A percentile compares a stretch with the other conserved stretches of the same genome.
phyloP scores from a whole-genome alignment of 2,888 invertebrate genomes.

The Silvanus unidentatus region DNA sequence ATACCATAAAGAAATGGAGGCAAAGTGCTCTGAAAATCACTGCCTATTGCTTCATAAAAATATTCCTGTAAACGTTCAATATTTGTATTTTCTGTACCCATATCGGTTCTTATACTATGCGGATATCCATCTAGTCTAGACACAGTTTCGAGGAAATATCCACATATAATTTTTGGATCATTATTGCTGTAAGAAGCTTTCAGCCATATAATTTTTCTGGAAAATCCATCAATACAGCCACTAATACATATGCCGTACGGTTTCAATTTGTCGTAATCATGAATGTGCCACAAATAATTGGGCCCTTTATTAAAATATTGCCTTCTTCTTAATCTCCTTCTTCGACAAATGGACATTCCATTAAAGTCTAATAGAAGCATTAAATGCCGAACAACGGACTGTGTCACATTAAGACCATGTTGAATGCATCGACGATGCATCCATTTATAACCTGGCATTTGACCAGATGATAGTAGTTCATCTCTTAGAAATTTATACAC shows the following conservation, averaged over 20 bases:
- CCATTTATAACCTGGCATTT: no score
- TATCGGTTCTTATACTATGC: constrained; percentile 11
- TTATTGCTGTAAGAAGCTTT: constrained; percentile 8
- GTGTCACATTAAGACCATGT: no score
- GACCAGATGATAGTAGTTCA: no score
- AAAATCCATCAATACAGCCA: constrained; percentile 17
- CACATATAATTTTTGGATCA: constrained; percentile 13
- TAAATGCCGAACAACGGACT: no score
- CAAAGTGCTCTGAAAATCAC: background rate
- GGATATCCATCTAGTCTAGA: constrained; percentile 8
- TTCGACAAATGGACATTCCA: no score
- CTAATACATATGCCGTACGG: constrained; percentile 14
- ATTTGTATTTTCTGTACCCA: constrained; percentile 15
- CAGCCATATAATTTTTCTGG: constrained; percentile 14
- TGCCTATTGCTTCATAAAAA: constrained; percentile 1
- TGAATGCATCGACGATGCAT: no score
- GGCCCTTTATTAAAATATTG: no score
- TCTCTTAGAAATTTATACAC: no score
- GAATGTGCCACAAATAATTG: constrained; percentile 18
- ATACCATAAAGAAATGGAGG: constrained; percentile 9
- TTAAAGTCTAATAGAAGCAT: no score
- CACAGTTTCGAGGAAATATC: constrained; percentile 9
- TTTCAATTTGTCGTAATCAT: constrained; percentile 17
- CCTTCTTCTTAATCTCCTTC: no score
- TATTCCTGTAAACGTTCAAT: constrained; percentile 9